Conservation (phyloP, 2,888 invertebrate species). For the Cephus pulcher region DNA sequence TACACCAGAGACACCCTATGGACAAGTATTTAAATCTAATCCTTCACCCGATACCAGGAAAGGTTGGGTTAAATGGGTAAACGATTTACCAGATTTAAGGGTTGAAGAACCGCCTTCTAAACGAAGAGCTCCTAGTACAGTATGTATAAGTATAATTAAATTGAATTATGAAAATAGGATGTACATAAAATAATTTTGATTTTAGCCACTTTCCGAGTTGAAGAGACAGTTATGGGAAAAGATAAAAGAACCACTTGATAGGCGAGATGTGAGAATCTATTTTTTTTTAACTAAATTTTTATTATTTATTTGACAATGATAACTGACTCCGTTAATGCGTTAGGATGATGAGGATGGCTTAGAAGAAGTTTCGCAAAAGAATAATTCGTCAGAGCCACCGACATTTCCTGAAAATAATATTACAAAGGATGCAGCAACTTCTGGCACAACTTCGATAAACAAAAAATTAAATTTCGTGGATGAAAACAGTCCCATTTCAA, state of each 20-base stretch:
- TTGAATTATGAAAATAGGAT: neutral
- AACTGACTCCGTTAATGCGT: neutral
- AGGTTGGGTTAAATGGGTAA: constrained; percentile 67
- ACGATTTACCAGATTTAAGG: constrained; percentile 66
- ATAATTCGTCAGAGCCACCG: neutral
- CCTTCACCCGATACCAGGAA: constrained; percentile 69
- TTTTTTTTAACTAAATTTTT: neutral
- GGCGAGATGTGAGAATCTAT: constrained; percentile 34
- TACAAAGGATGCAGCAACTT: neutral
- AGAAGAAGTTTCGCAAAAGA: neutral
- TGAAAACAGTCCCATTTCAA: constrained; percentile 39
- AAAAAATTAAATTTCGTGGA: constrained; percentile 50
- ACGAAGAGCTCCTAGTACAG: constrained; percentile 61
- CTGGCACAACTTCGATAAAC: constrained; percentile 34
- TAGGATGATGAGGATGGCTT: constrained; percentile 10
- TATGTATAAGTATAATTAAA: constrained; percentile 36
- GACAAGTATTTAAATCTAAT: constrained; percentile 66
- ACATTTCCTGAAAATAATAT: neutral
- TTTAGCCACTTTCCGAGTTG: constrained; percentile 62
- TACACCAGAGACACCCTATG: constrained; percentile 72
- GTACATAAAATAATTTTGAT: constrained; percentile 17
- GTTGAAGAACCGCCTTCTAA: constrained; percentile 55
- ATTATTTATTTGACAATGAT: constrained; percentile 6
- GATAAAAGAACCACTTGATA: constrained; percentile 42
- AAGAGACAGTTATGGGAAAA: constrained; percentile 62